phyloP scores from a whole-genome alignment of 2,113 vertebrate genomes.

The Dicrurus megarhynchus region DNA sequence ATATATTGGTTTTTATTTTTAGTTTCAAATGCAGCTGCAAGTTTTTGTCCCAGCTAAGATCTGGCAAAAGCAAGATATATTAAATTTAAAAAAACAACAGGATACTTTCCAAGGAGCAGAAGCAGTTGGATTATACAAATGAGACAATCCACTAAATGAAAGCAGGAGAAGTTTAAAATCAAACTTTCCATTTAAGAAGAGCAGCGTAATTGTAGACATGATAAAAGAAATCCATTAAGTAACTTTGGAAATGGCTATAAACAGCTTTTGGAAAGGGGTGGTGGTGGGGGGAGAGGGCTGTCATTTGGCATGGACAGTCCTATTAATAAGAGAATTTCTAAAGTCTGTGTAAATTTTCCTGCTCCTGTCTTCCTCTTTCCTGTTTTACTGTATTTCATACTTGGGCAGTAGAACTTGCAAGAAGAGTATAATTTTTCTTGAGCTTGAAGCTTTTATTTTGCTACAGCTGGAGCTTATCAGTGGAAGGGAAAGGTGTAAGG shows the following conservation, averaged over 20 bases:
- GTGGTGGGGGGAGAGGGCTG: not conserved
- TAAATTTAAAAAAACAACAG: slow-evolving; percentile 44
- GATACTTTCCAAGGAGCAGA: slow-evolving; percentile 34
- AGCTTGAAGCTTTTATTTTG: not conserved
- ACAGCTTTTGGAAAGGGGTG: not conserved
- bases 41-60: not conserved
- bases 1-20: not conserved
- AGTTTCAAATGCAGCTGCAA: not conserved
- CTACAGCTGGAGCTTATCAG: not conserved
- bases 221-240: slow-evolving; percentile 44
- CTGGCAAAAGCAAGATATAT: not conserved
- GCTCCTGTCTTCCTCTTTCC: not conserved
- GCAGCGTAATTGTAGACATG: slow-evolving; percentile 36
- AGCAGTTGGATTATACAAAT: slow-evolving; percentile 42
- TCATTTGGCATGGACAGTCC: not conserved
- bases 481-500: not conserved
- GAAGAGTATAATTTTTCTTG: not conserved
- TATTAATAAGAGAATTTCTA: slow-evolving; percentile 21
- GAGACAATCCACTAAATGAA: slow-evolving; percentile 33
- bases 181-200: slow-evolving; percentile 57
- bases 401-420: not conserved
- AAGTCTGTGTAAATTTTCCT: not conserved
- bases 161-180: slow-evolving; percentile 35
- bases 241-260: slow-evolving; percentile 32
- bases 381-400: not conserved